Evolutionary conservation across 2,797 vertebrate genomes (phyloP).

Genomic region (Alectoris magna): DNA sequence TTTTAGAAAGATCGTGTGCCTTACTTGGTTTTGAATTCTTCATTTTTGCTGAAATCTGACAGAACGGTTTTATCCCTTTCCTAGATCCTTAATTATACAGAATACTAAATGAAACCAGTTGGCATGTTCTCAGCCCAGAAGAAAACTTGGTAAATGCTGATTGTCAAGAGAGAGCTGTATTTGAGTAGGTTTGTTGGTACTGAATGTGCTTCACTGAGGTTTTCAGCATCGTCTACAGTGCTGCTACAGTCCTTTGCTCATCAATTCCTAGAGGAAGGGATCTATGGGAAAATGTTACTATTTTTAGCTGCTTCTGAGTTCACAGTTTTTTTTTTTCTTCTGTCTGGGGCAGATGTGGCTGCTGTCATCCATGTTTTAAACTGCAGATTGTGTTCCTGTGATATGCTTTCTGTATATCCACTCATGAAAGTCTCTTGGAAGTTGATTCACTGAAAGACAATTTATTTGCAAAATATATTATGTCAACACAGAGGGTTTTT

Average conservation of each 20-base stretch:
- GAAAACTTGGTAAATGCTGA: neutral
- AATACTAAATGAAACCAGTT: neutral
- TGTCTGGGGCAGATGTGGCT: neutral
- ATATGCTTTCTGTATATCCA: neutral
- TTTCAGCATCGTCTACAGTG: neutral
- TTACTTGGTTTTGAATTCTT: neutral
- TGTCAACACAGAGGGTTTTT: neutral
- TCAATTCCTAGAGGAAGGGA: neutral
- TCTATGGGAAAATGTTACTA: neutral
- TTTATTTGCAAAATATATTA: neutral
- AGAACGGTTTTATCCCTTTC: neutral
- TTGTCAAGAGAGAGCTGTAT: neutral
- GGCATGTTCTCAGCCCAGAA: neutral
- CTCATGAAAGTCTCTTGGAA: neutral
- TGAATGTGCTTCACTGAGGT: neutral
- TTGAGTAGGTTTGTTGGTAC: neutral
- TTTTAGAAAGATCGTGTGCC: neutral
- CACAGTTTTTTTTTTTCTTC: neutral
- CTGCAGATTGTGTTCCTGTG: neutral
- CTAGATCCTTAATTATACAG: neutral
- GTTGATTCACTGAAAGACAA: neutral
- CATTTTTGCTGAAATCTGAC: neutral
- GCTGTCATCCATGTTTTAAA: neutral
- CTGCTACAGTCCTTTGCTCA: neutral
- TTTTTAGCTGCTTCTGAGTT: conserved; percentile 10